Percentiles rank a stretch among this genome's conserved stretches.
These are phyloP conservation scores for Valencia hispanica DNA, from an alignment of 2,797 vertebrate species.

Conservation along the genomic window DNA sequence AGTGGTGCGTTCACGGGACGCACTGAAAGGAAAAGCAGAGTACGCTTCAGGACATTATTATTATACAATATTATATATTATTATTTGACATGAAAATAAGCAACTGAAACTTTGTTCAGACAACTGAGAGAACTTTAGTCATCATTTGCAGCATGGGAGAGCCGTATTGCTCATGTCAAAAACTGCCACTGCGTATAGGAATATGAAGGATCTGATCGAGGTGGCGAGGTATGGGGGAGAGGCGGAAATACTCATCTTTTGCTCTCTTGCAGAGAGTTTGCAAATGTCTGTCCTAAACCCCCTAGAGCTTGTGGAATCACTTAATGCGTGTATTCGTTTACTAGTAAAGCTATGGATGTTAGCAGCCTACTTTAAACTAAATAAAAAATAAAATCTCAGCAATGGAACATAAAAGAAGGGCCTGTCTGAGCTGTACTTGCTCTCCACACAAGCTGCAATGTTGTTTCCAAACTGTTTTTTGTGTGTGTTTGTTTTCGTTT, in stretches of 20 bases:
- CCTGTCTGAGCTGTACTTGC: constrained; percentile 19
- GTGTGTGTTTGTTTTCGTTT: constrained; percentile 4
- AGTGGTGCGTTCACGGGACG: constrained; percentile 67
- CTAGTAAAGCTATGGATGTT: not conserved
- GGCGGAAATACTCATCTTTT: not conserved
- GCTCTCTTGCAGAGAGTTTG: not conserved
- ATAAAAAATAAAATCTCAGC: not conserved
- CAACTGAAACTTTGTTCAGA: not conserved
- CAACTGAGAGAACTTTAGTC: not conserved
- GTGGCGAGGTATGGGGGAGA: not conserved
- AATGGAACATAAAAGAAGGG: not conserved
- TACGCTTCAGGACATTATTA: too few relatives aligned
- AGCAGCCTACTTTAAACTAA: not conserved
- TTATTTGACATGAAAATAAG: too few relatives aligned
- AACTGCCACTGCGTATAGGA: not conserved
- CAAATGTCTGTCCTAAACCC: not conserved
- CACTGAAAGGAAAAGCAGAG: constrained; percentile 2
- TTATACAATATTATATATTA: too few relatives aligned
- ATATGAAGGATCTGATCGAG: too few relatives aligned
- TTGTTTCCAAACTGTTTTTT: constrained; percentile 26
- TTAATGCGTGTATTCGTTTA: not conserved
- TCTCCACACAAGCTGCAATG: constrained; percentile 29
- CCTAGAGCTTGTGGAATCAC: not conserved
- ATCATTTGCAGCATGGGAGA: too few relatives aligned
- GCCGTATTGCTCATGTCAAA: not conserved